Percentiles rank a stretch among this genome's conserved stretches.
Evolutionary conservation across 2,797 vertebrate species (phyloP).

Genomic region (Chiloscyllium punctatum): DNA sequence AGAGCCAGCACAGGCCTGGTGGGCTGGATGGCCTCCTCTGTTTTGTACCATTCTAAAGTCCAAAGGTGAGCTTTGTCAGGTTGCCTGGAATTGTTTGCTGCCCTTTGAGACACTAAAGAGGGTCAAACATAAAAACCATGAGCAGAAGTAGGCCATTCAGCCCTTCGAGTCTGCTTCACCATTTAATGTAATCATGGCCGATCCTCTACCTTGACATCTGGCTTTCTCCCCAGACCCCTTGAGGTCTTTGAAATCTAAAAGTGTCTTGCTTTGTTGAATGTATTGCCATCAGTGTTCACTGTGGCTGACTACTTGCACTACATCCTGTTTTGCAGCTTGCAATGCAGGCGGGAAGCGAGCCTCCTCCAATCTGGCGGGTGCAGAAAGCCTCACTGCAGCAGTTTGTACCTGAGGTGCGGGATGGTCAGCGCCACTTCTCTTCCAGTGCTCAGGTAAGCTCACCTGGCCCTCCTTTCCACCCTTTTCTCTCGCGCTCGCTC

Average conservation of each 20-base stretch:
- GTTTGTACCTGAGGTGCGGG: slow-evolving; percentile 90
- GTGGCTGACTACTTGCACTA: neutral
- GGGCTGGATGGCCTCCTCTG: neutral
- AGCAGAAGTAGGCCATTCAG: too few relatives aligned
- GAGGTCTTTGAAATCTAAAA: too few relatives aligned
- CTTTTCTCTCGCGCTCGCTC: neutral
- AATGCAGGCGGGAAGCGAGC: slow-evolving; percentile 80
- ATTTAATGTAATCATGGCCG: too few relatives aligned
- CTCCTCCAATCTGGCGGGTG: slow-evolving; percentile 89
- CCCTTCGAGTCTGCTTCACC: too few relatives aligned
- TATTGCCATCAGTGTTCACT: neutral
- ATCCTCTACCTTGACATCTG: too few relatives aligned
- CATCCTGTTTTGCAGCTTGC: slow-evolving; percentile 62
- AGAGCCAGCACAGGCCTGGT: neutral
- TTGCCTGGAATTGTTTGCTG: too few relatives aligned
- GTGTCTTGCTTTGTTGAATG: too few relatives aligned
- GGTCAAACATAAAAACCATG: too few relatives aligned
- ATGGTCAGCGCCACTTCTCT: slow-evolving; percentile 86
- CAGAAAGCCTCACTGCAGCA: slow-evolving; percentile 91
- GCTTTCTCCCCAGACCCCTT: too few relatives aligned
- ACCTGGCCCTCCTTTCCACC: too few relatives aligned
- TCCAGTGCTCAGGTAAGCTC: slow-evolving; percentile 57
- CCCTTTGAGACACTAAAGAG: too few relatives aligned
- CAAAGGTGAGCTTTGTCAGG: too few relatives aligned
- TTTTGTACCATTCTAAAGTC: neutral